Base-by-base conservation (phyloP, 2,113 vertebrate genomes). In the Thunnus thynnus region DNA sequence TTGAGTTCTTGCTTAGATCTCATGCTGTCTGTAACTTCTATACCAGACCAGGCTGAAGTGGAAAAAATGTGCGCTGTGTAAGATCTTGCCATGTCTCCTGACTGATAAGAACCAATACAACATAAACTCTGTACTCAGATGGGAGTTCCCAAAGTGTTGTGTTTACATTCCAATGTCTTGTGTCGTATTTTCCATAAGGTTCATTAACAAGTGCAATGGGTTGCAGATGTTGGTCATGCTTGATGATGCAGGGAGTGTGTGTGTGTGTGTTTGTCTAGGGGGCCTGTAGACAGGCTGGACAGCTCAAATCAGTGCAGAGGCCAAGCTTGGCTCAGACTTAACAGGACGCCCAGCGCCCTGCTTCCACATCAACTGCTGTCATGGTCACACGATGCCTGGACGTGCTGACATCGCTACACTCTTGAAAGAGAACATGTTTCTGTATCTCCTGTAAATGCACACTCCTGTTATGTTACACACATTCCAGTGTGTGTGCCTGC, bases 141-240 rank as follows among this genome's bases (percentile, higher is more conserved):
- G 41, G 55, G 44, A 62, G 47, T 67, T 52, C 20, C 22, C 27
- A 3, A 17, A n/a, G 25, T 36, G 17, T 18, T 52, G 3, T 62
- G 71, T 73, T 63, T 73, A 73, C 58, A 62, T 73, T 73, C 58
- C 48, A 36, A 22, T 20, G 6, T 30, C 47, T 62, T 52, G 30
- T 32, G 32, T 22, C 47, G 36, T 60, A 73, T 62, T 73, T 62
- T 62, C 57, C 58, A 62, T 62, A 62, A 52, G 58, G 47, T 36
- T 73, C 58, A 62, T 73, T 52, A 73, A 62, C 71, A 41, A 50
- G 27, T 36, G 27, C 58, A 62, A 73, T 73, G 48, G 57, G 8
- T 73, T 62, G 30, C 71, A 73, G 71, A 73, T 73, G 71, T 52
- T 6, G 32, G 47, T 51, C 71, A 60, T 18, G 16, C 54, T 60